phyloP scores from a whole-genome alignment of 2,888 invertebrate genomes.

The Globia sparganii region DNA sequence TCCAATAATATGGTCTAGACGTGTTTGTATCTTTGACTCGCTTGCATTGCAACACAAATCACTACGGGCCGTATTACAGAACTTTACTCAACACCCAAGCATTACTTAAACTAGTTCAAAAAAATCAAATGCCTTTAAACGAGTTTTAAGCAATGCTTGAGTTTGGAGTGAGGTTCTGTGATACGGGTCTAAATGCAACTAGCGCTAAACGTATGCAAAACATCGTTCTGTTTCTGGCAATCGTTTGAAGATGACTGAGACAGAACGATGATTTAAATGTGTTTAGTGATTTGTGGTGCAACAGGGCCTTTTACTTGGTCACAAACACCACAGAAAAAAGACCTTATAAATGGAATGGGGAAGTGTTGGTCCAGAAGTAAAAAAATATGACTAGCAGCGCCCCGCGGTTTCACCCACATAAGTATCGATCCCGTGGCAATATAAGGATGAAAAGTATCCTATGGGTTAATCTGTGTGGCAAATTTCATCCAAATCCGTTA shows the following conservation, averaged over 20 bases:
- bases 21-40: neutral
- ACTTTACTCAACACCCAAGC: too few species aligned
- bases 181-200: neutral
- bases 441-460: too few species aligned
- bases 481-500: too few species aligned
- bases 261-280: neutral
- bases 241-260: neutral
- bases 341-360: neutral
- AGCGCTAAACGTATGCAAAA: neutral
- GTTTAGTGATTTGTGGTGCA: neutral
- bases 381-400: too few species aligned
- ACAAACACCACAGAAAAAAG: neutral
- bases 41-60: neutral
- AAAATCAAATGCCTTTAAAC: too few species aligned
- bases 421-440: too few species aligned
- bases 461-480: too few species aligned
- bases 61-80: neutral
- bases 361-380: too few species aligned
- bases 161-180: too few species aligned
- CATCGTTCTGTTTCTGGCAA: neutral
- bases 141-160: too few species aligned
- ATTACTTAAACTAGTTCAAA: too few species aligned
- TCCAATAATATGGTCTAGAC: slow-evolving; percentile 27
- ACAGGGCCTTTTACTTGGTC: neutral
- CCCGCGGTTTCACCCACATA: too few species aligned